Evolutionary conservation across 2,797 vertebrate species (phyloP), one percentile per base, ranked within the genome.

Genomic region (Semotilus atromaculatus): DNA sequence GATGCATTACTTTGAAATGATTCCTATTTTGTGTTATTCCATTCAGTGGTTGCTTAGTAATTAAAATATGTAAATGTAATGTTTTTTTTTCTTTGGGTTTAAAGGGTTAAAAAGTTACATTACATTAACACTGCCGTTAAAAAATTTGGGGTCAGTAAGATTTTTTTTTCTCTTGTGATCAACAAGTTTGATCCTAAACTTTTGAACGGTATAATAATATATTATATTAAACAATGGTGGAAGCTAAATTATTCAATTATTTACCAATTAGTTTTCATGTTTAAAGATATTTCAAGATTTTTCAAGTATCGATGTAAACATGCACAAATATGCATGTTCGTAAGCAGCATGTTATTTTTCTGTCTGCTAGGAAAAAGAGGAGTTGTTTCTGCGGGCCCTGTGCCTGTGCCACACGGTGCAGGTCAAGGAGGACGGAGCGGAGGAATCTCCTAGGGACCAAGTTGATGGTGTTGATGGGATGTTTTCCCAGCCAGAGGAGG

Each of bases 331-430:
- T 77, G 36, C 4, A 11, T 62, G 14, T 60, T 75, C 0, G 16
- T 36, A 75, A 58, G 11, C 51, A 78, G 4, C 3, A n/a, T 53
- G 58, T 26, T 5, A 45, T 64, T 67, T 55, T 16, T 60, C 2
- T 48, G 11, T 83, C 1, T 70, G 13, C 82, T 81, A 99, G 98
- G 96, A 95, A 86, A 96, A 89, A 3, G 98, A 99, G 87, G 97
- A 99, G 87, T 94, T 99, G 85, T 99, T 99, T 91, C 94, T 99
- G 89, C 96, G 97, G 21, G 98, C 98, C 29, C 94, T 99, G 68
- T 98, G 98, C 88, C 94, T 99, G 82, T 99, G 98, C 92, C 98
- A 99, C 92, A 99, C 98, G 0, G 98, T 99, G 7, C 97, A 98
- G 93, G 96, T 97, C 88, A 98, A 98, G 92, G 94, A 96, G 83